These are phyloP conservation scores for Bursaphelenchus okinawaensis DNA, from an alignment of 2,888 invertebrate species.

Conservation along the genomic window DNA sequence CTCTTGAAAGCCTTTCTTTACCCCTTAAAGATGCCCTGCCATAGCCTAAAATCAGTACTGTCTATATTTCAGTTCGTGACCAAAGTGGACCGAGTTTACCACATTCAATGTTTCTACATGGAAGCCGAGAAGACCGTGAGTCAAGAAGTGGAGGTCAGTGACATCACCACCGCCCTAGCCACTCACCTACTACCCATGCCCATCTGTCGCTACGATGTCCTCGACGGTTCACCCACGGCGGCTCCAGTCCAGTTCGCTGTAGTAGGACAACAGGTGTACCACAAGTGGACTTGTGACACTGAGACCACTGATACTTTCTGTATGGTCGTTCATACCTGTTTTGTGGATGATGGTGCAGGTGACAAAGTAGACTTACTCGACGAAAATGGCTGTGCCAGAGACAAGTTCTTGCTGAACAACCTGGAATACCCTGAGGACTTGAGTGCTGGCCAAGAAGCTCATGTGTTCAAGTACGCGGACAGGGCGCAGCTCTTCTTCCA, in stretches of 20 bases:
- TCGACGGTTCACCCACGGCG: constrained; percentile 50
- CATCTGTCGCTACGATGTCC: constrained; percentile 50
- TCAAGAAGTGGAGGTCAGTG: constrained; percentile 47
- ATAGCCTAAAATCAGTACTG: not conserved
- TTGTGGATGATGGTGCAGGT: constrained; percentile 51
- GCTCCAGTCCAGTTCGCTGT: constrained; percentile 48
- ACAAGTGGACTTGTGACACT: constrained; percentile 52
- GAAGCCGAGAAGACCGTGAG: constrained; percentile 53
- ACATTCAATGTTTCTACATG: constrained; percentile 56
- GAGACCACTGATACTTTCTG: constrained; percentile 52
- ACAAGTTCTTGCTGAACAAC: constrained; percentile 53
- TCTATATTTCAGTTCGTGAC: constrained; percentile 25
- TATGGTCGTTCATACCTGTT: constrained; percentile 51
- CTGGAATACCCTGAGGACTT: constrained; percentile 52
- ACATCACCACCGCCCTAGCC: constrained; percentile 51
- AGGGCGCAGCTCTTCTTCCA: constrained; percentile 51
- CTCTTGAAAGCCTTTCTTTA: too few relatives aligned
- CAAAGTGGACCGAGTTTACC: constrained; percentile 46
- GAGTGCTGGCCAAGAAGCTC: constrained; percentile 51
- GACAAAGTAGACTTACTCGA: constrained; percentile 39
- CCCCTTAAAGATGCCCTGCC: too few relatives aligned
- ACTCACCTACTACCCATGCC: constrained; percentile 55
- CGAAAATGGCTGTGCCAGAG: constrained; percentile 42
- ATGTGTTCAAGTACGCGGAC: constrained; percentile 56
- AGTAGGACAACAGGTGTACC: constrained; percentile 50